Evolutionary conservation across 2,797 vertebrate genomes (phyloP).

Genomic region (Phrynocephalus forsythii): DNA sequence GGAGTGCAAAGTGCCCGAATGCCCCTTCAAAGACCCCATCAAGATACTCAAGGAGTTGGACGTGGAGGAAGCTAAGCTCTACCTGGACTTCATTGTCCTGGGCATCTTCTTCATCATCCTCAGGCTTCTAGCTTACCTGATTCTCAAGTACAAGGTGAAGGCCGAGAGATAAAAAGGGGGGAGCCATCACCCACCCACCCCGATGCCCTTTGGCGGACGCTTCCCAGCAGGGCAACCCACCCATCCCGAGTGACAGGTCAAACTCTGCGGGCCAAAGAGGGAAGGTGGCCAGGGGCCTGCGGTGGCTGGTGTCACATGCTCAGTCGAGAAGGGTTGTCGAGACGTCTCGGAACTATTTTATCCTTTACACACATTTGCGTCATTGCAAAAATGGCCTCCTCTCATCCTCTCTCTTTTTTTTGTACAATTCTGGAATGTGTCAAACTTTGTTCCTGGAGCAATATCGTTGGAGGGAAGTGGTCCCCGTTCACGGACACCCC

Average conservation of each 20-base stretch:
- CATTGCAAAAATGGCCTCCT: slow-evolving; percentile 45
- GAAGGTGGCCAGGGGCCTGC: slow-evolving; percentile 23
- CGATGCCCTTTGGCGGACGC: slow-evolving; percentile 25
- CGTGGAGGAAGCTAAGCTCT: slow-evolving; percentile 95
- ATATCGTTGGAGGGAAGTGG: accelerated
- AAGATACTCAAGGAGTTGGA: slow-evolving; percentile 92
- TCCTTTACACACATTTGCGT: slow-evolving; percentile 70
- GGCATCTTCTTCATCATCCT: slow-evolving; percentile 92
- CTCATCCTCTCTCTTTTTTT: slow-evolving; percentile 36
- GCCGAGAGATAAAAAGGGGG: slow-evolving; percentile 88
- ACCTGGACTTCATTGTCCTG: slow-evolving; percentile 95
- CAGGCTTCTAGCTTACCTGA: slow-evolving; percentile 93
- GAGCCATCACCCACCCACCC: neutral
- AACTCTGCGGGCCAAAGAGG: neutral
- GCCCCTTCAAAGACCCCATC: slow-evolving; percentile 92
- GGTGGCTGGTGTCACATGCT: slow-evolving; percentile 54
- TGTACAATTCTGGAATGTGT: slow-evolving; percentile 61
- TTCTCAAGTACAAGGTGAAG: slow-evolving; percentile 96
- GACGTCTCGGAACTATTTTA: slow-evolving; percentile 79
- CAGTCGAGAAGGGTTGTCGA: slow-evolving; percentile 70
- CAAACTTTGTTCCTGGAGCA: slow-evolving; percentile 39
- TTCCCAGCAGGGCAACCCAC: slow-evolving; percentile 45
- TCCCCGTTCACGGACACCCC: neutral
- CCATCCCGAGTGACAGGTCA: slow-evolving; percentile 14
- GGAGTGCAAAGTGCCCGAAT: slow-evolving; percentile 84